Evolutionary conservation across 2,888 invertebrate species (phyloP).

Genomic region (Chymomyza amoena): DNA sequence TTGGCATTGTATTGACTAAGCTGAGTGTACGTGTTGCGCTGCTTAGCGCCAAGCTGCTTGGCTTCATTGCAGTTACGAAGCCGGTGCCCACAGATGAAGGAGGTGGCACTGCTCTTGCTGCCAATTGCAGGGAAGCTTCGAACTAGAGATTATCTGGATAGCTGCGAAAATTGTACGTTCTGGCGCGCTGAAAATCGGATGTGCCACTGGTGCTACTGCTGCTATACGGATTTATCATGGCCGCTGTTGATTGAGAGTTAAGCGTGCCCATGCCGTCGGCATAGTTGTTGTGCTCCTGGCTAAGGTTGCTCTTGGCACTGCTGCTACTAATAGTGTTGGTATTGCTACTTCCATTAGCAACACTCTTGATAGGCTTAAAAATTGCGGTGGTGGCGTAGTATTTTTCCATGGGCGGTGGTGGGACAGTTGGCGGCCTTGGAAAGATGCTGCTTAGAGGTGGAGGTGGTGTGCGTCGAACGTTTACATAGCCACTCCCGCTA

Average conservation of each 20-base stretch:
- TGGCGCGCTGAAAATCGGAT: constrained; percentile 76
- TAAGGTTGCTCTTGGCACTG: constrained; percentile 64
- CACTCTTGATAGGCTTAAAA: constrained; percentile 79
- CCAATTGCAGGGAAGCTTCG: constrained; percentile 72
- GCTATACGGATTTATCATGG: constrained; percentile 76
- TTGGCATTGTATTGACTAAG: constrained; percentile 66
- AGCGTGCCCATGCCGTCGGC: constrained; percentile 77
- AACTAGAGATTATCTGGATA: constrained; percentile 78
- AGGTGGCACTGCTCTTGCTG: constrained; percentile 41
- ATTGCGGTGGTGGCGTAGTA: constrained; percentile 87
- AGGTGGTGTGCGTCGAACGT: constrained; percentile 78
- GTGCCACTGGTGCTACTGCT: constrained; percentile 54
- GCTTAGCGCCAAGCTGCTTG: constrained; percentile 1
- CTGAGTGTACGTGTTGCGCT: constrained; percentile 26
- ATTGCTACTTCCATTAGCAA: constrained; percentile 59
- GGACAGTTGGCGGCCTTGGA: constrained; percentile 83
- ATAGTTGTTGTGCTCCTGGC: constrained; percentile 68
- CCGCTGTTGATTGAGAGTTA: constrained; percentile 77
- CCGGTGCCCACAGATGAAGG: background rate
- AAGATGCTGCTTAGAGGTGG: constrained; percentile 81
- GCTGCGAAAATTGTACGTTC: constrained; percentile 78
- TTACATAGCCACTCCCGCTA: constrained; percentile 75
- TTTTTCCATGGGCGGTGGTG: constrained; percentile 85
- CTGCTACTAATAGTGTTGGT: constrained; percentile 67
- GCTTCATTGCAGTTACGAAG: background rate